These are phyloP conservation scores for Exaiptasia diaphana DNA, from an alignment of 64 coral and sea anemone species.

Conservation along the genomic window DNA sequence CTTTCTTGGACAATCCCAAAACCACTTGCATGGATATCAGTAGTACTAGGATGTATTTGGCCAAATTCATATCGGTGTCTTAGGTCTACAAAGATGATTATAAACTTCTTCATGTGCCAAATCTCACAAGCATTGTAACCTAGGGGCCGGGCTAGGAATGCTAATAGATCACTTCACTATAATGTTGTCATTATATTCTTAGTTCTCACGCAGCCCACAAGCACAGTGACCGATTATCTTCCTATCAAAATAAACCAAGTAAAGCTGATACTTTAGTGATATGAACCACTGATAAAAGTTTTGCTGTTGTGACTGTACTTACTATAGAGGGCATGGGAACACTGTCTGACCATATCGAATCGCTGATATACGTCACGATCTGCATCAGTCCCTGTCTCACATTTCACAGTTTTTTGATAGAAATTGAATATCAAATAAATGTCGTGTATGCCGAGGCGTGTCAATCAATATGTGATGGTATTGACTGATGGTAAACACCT, in stretches of 20 bases:
- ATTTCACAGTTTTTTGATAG: background rate
- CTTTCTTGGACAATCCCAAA: background rate
- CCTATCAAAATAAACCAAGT: constrained; percentile 51
- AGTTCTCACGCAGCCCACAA: constrained; percentile 1
- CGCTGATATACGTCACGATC: background rate
- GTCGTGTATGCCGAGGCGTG: background rate
- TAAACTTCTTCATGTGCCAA: background rate
- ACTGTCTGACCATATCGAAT: background rate
- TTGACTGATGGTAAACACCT: constrained; percentile 5
- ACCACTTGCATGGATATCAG: background rate
- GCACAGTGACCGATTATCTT: constrained; percentile 15
- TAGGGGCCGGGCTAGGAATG: background rate
- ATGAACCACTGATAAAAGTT: background rate
- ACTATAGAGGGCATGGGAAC: background rate
- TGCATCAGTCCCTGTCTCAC: background rate
- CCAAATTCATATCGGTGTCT: background rate
- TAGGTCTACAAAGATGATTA: constrained; percentile 13
- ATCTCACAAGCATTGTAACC: background rate
- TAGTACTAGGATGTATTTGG: background rate
- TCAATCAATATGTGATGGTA: background rate
- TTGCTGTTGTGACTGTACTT: background rate
- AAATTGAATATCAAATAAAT: constrained; percentile 50
- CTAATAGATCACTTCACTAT: background rate
- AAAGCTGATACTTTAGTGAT: constrained; percentile 35
- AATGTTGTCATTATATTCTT: background rate